phyloP scores from a whole-genome alignment of 2,797 vertebrate genomes.

The Epinephelus malabaricus region DNA sequence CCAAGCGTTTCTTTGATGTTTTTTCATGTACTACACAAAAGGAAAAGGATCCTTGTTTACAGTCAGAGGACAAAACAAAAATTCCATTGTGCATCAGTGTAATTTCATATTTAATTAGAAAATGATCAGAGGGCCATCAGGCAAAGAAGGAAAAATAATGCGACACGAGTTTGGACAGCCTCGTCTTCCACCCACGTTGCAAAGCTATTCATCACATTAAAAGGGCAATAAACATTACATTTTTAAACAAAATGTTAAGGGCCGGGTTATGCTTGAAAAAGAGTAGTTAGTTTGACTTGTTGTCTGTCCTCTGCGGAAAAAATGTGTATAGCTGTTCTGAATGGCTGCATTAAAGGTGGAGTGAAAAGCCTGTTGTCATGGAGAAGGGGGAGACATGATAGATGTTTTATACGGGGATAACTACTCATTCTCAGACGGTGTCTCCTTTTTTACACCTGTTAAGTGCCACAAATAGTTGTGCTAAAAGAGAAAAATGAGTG shows the following conservation, averaged over 20 bases:
- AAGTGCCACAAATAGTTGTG: not conserved
- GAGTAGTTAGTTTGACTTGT: not conserved
- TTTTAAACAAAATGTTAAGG: not conserved
- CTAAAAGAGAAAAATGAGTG: not conserved
- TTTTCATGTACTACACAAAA: too few species aligned
- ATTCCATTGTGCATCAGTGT: too few species aligned
- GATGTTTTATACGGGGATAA: not conserved
- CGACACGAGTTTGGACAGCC: not conserved
- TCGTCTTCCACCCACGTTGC: not conserved
- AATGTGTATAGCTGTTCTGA: not conserved
- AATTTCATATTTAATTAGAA: too few species aligned
- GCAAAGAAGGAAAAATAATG: not conserved
- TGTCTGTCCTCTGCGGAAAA: not conserved
- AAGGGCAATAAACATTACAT: too few species aligned
- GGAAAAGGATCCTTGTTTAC: too few species aligned
- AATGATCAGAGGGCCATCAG: too few species aligned
- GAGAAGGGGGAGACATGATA: not conserved
- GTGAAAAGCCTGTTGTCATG: not conserved
- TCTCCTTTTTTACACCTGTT: not conserved
- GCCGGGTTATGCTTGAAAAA: fast-evolving
- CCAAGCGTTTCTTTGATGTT: too few species aligned
- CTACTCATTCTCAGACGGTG: not conserved
- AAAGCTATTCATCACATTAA: not conserved
- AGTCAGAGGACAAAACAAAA: too few species aligned
- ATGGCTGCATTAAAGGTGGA: not conserved